phyloP scores from a whole-genome alignment of 2,888 invertebrate species.

The Drosophila paracracens region DNA sequence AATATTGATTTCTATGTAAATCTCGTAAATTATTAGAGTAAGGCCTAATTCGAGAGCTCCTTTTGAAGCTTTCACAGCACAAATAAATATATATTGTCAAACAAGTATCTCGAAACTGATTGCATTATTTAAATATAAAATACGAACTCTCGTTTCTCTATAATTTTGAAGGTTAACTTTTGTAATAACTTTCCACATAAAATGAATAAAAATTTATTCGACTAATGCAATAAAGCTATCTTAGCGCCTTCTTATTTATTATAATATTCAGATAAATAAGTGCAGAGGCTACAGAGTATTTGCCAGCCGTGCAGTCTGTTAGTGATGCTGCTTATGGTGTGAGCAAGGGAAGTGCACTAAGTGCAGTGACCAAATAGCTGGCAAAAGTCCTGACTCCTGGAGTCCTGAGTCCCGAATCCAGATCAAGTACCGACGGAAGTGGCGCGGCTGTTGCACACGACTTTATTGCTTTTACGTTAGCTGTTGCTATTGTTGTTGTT shows the following conservation, averaged over 20 bases:
- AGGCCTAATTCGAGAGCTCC: not conserved
- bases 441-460: constrained; percentile 69
- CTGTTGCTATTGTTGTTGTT: constrained; percentile 21
- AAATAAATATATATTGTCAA: not conserved
- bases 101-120: not conserved
- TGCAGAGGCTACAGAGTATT: not conserved
- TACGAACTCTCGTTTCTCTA: not conserved
- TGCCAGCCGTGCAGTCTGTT: not conserved
- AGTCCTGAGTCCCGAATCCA: constrained; percentile 19
- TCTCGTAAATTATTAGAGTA: not conserved
- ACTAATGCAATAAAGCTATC: not conserved
- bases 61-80: not conserved
- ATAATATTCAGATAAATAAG: not conserved
- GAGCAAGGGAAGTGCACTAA: constrained; percentile 69
- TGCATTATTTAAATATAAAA: not conserved
- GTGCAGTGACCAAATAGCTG: constrained; percentile 74
- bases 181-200: not conserved
- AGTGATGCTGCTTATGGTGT: constrained; percentile 15
- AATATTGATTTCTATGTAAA: not conserved
- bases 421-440: constrained; percentile 61
- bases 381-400: constrained; percentile 36
- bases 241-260: not conserved
- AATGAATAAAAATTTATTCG: not conserved
- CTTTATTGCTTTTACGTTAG: constrained; percentile 66
- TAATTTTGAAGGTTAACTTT: not conserved